Evolutionary conservation across 2,113 vertebrate genomes (phyloP), one percentile per base, ranked within the genome.

Genomic region (Anser brachyrhynchus): DNA sequence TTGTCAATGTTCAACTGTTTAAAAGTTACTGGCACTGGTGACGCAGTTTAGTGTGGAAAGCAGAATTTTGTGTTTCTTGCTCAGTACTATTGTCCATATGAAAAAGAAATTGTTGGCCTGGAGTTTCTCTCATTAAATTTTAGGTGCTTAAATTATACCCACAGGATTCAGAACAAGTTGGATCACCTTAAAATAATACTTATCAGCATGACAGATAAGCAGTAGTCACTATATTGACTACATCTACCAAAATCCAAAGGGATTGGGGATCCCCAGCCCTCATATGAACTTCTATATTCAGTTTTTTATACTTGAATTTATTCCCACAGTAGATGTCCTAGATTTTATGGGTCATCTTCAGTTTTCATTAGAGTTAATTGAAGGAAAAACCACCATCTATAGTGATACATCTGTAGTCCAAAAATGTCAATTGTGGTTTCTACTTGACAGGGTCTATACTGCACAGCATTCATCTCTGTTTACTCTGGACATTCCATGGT

Each of bases 171-270:
- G 33, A 66, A 13, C 29, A 58, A 82, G 52, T 1, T 39, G 35
- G 19, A 33, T 71, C 11, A 57, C 11, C 7, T 55, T 25, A 59
- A 92, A 71, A 2, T n/a, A 77, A 83, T 21, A 44, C 9, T 62
- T 33, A 71, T 3, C 29, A 75, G 13, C 10, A 46, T 65, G 52
- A 23, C 35, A 82, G 31, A 29, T 28, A 17, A 3, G 3, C 44
- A 61, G 44, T 28, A 11, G 7, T 66, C 29, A 21, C 18, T 66
- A 4, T 58, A 37, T 26, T 74, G 22, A 62, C 33, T 74, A 7
- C 4, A 11, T 44, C 28, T 41, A 8, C 28, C 25, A 18, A 7
- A 82, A 37, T 1, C 1, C 1, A 23, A 43, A 69, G 5, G 8
- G 35, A 39, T 52, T 92, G 82, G 71, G 52, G 23, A 43, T 58